phyloP scores from a whole-genome alignment of 2,797 vertebrate species.

The Chaetodon trifasciatus region DNA sequence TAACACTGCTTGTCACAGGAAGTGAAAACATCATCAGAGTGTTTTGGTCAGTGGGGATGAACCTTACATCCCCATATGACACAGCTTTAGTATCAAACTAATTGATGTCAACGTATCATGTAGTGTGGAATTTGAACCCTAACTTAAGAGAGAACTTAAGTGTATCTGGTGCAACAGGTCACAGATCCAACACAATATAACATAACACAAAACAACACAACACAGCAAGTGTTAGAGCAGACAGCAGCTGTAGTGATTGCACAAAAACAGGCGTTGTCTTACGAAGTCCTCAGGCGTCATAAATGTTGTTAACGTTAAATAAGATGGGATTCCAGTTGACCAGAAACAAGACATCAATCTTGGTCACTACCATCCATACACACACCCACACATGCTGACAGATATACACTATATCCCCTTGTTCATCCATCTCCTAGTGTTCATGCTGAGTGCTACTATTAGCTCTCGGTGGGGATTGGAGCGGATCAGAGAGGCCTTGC shows the following conservation, averaged over 20 bases:
- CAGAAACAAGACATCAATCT: constrained; percentile 36
- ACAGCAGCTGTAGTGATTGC: constrained; percentile 15
- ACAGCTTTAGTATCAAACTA: too few species aligned
- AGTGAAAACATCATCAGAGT: too few species aligned
- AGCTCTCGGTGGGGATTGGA: constrained; percentile 68
- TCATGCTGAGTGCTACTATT: constrained; percentile 72
- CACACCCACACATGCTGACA: constrained; percentile 17
- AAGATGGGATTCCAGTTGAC: constrained; percentile 22
- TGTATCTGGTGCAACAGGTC: too few species aligned
- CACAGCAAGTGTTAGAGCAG: not conserved
- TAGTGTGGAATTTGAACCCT: too few species aligned
- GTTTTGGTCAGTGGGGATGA: too few species aligned
- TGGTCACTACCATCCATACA: not conserved
- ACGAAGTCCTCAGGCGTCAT: not conserved
- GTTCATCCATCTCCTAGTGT: constrained; percentile 52
- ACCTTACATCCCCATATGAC: too few species aligned
- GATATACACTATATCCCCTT: constrained; percentile 30
- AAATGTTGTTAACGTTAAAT: constrained; percentile 18
- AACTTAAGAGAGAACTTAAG: too few species aligned
- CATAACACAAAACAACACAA: not conserved
- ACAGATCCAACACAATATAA: too few species aligned
- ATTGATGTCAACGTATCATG: too few species aligned
- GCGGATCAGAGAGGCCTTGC: constrained; percentile 73
- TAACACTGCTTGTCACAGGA: too few species aligned
- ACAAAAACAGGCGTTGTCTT: constrained; percentile 9